Evolutionary conservation across 2,797 vertebrate species (phyloP), one percentile per base, ranked within the genome.

Genomic region (Hephaestus fuliginosus): DNA sequence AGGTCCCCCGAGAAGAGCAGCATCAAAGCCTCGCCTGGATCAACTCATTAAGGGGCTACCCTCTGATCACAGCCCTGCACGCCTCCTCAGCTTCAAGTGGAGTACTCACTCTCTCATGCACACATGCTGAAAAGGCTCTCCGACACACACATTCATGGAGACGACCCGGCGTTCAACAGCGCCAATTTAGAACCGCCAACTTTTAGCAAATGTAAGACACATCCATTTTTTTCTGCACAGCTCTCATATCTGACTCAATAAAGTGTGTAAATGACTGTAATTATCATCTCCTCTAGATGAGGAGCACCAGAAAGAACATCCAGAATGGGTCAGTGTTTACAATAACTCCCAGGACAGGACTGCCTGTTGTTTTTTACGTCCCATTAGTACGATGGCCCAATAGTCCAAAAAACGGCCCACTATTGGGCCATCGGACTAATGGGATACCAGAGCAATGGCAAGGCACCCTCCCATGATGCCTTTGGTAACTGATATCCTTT

Each of bases 11-110:
- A 82, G 79, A 58, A 41, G 64, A 76, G 51, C 71, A 60, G 79
- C 84, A 88, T 89, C 86, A 88, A 90, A 91, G 86, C 70, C 30
- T 72, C n/a, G 75, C 66, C 57, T 63, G 73, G 70, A 88, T 87
- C 74, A 60, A 55, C 72, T 89, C 83, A 89, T 89, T 85, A 88
- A 67, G 64, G 73, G 79, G 57, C 65, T 83, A 81, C 46, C 68
- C 81, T 90, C 75, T 89, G 87, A 91, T 89, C 87, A 86, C 70
- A 84, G 66, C 44, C 46, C 74, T n/a, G 66, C 70, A 65, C 12
- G 1, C n/a, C 51, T 74, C 70, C 15, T 60, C 70, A 67, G 49
- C 72, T 81, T 79, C 55, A 52, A 36, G 58, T 69, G 53, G 63
- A 83, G 76, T 20, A 43, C 61, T 79, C 74, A 2, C 48, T 39